These are phyloP conservation scores for Drosophila ohnishii DNA, from an alignment of 1,140 invertebrate genomes.

Conservation along the genomic window DNA sequence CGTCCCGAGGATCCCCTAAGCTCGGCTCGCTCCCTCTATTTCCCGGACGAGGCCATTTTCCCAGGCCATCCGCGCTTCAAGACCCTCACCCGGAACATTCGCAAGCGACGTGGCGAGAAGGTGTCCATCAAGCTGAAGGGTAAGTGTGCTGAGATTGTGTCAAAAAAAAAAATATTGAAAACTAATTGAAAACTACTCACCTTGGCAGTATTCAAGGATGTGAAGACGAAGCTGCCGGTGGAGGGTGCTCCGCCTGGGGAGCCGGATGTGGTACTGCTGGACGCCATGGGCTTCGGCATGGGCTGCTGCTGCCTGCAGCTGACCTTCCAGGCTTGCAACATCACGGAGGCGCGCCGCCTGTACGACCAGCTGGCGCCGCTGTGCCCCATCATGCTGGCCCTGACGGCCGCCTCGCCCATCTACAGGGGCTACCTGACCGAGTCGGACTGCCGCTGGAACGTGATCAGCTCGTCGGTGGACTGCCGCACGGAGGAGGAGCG, in stretches of 20 bases:
- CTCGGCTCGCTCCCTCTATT: slow-evolving; percentile 94
- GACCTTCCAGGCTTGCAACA: slow-evolving; percentile 96
- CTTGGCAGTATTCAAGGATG: slow-evolving; percentile 93
- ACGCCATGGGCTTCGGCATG: slow-evolving; percentile 99
- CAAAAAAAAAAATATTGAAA: background rate
- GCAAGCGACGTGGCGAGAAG: slow-evolving; percentile 95
- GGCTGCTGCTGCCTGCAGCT: slow-evolving; percentile 98
- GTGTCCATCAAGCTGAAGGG: slow-evolving; percentile 98
- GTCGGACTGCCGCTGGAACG: slow-evolving; percentile 98
- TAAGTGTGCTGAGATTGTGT: slow-evolving; percentile 83
- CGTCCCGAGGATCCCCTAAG: slow-evolving; percentile 87
- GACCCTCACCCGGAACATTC: slow-evolving; percentile 97
- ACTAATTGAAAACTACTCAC: background rate
- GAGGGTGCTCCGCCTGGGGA: slow-evolving; percentile 87
- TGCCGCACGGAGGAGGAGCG: slow-evolving; percentile 97
- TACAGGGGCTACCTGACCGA: slow-evolving; percentile 97
- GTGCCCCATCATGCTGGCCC: slow-evolving; percentile 98
- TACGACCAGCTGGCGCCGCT: slow-evolving; percentile 99
- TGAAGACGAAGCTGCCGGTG: slow-evolving; percentile 92
- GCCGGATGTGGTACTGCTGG: slow-evolving; percentile 96
- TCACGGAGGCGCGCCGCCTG: slow-evolving; percentile 95
- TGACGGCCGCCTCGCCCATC: slow-evolving; percentile 98
- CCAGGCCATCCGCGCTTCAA: slow-evolving; percentile 97
- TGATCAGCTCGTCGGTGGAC: slow-evolving; percentile 97
- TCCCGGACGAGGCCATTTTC: slow-evolving; percentile 97